phyloP scores from a whole-genome alignment of 1,140 invertebrate genomes.

The fruit fly (Drosophila melanogaster) region DNA sequence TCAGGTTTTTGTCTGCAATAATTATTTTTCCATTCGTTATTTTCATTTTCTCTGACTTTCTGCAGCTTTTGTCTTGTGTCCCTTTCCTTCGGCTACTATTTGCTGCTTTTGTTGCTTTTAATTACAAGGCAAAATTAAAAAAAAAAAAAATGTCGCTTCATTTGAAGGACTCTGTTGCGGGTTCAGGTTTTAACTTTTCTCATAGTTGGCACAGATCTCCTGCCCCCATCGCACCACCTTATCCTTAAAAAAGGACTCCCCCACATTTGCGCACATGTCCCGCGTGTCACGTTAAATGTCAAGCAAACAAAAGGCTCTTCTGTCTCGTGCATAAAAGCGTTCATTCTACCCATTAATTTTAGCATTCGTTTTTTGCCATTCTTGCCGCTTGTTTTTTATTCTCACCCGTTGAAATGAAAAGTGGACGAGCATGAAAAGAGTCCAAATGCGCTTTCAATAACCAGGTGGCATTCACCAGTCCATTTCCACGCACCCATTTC shows the following conservation, averaged over 20 bases:
- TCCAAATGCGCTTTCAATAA: slow-evolving; percentile 62
- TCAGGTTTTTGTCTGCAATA: slow-evolving; percentile 31
- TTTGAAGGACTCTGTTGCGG: slow-evolving; percentile 23
- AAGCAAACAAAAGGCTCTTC: slow-evolving; percentile 73
- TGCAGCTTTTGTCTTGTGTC: slow-evolving; percentile 27
- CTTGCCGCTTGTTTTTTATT: slow-evolving; percentile 10
- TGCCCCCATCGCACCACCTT: neutral
- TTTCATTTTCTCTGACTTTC: slow-evolving; percentile 30
- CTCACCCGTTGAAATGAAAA: slow-evolving; percentile 55
- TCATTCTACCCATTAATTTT: slow-evolving; percentile 76
- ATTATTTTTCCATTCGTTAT: slow-evolving; percentile 41
- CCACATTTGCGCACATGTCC: slow-evolving; percentile 59
- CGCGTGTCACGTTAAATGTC: slow-evolving; percentile 77
- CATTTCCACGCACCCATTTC: neutral
- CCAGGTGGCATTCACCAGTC: slow-evolving; percentile 45
- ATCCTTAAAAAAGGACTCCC: neutral
- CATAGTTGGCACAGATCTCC: slow-evolving; percentile 33
- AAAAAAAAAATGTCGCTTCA: slow-evolving; percentile 64
- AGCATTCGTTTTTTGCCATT: slow-evolving; percentile 30
- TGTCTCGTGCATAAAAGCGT: slow-evolving; percentile 48
- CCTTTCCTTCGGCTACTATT: slow-evolving; percentile 38
- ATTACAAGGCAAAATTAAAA: slow-evolving; percentile 74
- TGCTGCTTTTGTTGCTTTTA: slow-evolving; percentile 69
- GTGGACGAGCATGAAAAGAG: slow-evolving; percentile 45
- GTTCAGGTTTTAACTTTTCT: slow-evolving; percentile 52